Percentiles rank a stretch among this genome's conserved stretches.
These are phyloP conservation scores for Pristis pectinata DNA, from an alignment of 2,797 vertebrate species.

Conservation along the genomic window DNA sequence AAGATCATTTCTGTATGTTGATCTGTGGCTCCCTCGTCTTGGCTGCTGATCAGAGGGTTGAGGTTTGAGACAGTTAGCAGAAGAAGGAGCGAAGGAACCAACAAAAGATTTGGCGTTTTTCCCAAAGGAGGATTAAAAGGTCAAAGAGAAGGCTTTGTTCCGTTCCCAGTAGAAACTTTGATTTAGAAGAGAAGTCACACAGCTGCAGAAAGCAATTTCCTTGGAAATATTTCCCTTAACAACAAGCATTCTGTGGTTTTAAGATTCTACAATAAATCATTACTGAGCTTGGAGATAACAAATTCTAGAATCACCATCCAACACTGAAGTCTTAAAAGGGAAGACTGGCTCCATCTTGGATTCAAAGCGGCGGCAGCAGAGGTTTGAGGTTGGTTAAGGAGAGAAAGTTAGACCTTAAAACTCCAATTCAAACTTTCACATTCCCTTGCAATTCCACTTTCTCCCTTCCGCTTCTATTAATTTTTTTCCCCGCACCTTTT, in stretches of 20 bases:
- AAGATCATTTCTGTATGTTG: not conserved
- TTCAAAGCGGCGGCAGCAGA: no score
- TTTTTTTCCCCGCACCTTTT: no score
- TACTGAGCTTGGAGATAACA: not conserved
- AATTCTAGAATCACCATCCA: not conserved
- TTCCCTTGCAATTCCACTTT: no score
- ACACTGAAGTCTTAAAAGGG: no score
- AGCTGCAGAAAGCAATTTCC: slow-evolving; percentile 1
- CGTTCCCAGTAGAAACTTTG: slow-evolving; percentile 18
- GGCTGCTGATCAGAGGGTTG: not conserved
- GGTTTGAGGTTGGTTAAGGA: no score
- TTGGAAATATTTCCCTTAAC: not conserved
- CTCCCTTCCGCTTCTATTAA: no score
- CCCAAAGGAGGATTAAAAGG: not conserved
- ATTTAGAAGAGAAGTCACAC: not conserved
- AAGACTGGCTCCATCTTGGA: no score
- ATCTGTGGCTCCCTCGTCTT: not conserved
- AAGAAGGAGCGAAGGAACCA: not conserved
- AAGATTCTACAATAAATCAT: not conserved
- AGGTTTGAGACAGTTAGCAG: not conserved
- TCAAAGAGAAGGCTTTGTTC: slow-evolving; percentile 16
- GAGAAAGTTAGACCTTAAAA: no score
- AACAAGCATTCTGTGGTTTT: not conserved
- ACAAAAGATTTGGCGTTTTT: not conserved
- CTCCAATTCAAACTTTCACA: no score